Base-by-base conservation (phyloP, 1,140 invertebrate species). In the Aethina tumida region DNA sequence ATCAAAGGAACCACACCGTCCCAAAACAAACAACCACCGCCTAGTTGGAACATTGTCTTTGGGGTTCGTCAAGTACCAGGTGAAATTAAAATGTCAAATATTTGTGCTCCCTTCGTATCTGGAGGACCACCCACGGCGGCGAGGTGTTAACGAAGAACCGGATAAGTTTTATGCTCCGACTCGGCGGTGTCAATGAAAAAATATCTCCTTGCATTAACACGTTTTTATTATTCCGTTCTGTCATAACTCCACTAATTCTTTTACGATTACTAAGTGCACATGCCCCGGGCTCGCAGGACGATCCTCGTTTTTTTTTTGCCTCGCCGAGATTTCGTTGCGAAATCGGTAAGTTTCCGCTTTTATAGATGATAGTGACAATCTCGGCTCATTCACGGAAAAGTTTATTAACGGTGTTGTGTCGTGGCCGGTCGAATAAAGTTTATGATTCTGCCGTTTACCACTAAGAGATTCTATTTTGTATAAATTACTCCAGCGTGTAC, bases 51-150 rank as follows among this genome's bases (percentile, higher is more conserved):
- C 37, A 47, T 50, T 50, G 48, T 50, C 45, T 50, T 50, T 47
- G 35, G 45, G 48, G 44, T 47, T 50, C 33, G 27, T 50, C 41
- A 47, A 50, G 48, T 45, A 47, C 48, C 48, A 50, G 48, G 48
- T 50, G 48, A 47, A 50, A 50, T 50, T 38, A 50, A 50, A 50
- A 47, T 43, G 40, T 50, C 35, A 50, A 50, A 50, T 50, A 50
- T 50, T 50, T 41, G 42, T 39, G 35, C 37, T 38, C 45, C 45
- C 42, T 35, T 22, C 13, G 17, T 20, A 8, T 20, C 21, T 27
- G 14, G 18, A 8, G 40, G 48, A 50, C 48, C 48, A 50, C 48
- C 48, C 48, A 47, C 25, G 12, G 28, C 20, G 47, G 36, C 18
- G 25, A 43, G 37, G 47, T 49, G 46, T 49, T 49, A 45, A 45